phyloP scores from a whole-genome alignment of 1,140 invertebrate genomes.

The Heliothis subflexa region DNA sequence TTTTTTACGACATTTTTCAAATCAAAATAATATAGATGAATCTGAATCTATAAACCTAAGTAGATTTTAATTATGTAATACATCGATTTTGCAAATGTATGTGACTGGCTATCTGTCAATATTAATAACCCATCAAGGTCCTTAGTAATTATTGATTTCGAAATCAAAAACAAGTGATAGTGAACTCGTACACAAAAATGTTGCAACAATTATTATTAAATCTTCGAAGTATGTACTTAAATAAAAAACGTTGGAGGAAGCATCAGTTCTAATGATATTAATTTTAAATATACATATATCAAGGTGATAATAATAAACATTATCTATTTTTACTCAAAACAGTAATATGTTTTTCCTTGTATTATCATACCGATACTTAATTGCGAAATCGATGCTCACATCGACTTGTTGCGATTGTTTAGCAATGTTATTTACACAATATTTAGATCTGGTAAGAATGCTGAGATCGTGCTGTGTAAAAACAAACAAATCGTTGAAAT shows the following conservation, averaged over 20 bases:
- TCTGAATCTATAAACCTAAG: too few relatives aligned
- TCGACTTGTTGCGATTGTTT: background rate
- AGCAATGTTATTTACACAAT: conserved; percentile 3
- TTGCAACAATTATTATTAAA: background rate
- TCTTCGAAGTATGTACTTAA: background rate
- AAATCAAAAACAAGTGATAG: too few relatives aligned
- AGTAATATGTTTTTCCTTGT: conserved; percentile 8
- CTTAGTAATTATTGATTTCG: too few relatives aligned
- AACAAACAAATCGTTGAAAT: conserved; percentile 27
- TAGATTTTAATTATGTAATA: too few relatives aligned
- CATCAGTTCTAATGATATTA: background rate
- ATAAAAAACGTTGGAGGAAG: background rate
- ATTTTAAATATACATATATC: conserved; percentile 1
- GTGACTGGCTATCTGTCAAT: too few relatives aligned
- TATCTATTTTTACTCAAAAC: conserved; percentile 4
- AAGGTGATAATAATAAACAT: conserved; percentile 6
- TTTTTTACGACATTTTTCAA: too few relatives aligned
- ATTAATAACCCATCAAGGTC: too few relatives aligned
- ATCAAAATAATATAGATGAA: too few relatives aligned
- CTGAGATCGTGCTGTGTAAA: background rate
- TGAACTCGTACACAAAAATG: too few relatives aligned
- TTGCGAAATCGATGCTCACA: conserved; percentile 7
- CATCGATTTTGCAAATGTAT: too few relatives aligned
- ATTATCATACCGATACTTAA: conserved; percentile 12
- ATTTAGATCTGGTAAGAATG: background rate